Conservation (phyloP, 2,888 invertebrate genomes). For the Synergus japonicus region DNA sequence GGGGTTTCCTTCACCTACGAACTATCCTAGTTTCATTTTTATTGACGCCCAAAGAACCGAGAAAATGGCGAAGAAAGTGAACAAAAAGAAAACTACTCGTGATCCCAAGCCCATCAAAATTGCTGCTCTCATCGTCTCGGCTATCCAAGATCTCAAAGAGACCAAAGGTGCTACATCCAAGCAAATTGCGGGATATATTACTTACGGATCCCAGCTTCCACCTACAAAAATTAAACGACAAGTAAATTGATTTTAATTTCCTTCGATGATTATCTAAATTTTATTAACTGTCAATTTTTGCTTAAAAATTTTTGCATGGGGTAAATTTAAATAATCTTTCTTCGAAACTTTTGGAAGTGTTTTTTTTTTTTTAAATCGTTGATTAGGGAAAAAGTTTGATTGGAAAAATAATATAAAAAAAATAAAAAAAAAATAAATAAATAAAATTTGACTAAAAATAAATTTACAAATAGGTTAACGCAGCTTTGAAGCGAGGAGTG, state of each 20-base stretch:
- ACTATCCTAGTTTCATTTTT: background rate
- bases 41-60: background rate
- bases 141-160: constrained; percentile 68
- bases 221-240: constrained; percentile 64
- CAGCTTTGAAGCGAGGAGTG: constrained; percentile 65
- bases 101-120: constrained; percentile 62
- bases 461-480: constrained; percentile 60
- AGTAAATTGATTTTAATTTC: constrained; percentile 57
- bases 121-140: constrained; percentile 67
- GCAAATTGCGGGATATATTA: constrained; percentile 68
- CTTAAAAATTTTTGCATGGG: too few relatives aligned
- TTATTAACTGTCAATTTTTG: background rate
- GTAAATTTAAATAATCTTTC: too few relatives aligned
- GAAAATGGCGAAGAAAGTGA: constrained; percentile 29
- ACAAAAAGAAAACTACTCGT: background rate
- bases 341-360: too few relatives aligned
- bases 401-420: too few relatives aligned
- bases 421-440: too few relatives aligned
- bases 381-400: too few relatives aligned
- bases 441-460: background rate
- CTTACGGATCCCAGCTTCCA: constrained; percentile 62
- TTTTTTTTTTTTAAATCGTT: too few relatives aligned
- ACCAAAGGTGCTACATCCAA: constrained; percentile 66
- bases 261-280: background rate
- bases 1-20: background rate